Percentiles rank a stretch among this genome's conserved stretches.
Evolutionary conservation across 2,888 invertebrate genomes (phyloP).

Genomic region (Cyclophora albipunctata): DNA sequence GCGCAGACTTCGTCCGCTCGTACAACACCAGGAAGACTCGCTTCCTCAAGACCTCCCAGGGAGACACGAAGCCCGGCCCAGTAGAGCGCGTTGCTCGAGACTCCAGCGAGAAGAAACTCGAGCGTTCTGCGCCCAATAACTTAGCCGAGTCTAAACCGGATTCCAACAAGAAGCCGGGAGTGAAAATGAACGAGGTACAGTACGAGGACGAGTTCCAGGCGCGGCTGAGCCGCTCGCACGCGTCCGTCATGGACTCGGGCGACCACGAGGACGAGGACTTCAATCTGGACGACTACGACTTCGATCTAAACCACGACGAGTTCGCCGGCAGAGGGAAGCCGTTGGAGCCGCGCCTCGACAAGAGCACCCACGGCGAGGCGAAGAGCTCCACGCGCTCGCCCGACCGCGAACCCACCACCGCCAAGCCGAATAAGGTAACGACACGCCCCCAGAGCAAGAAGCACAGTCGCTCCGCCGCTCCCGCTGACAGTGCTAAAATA

Average conservation of each 20-base stretch:
- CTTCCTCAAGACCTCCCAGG: slow-evolving; percentile 10
- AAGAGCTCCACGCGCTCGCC: too few species aligned
- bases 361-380: not conserved
- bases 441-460: too few species aligned
- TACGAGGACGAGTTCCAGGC: slow-evolving; percentile 50
- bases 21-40: slow-evolving; percentile 22
- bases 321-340: slow-evolving; percentile 48
- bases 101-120: slow-evolving; percentile 16
- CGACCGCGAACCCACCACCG: not conserved
- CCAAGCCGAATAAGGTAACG: too few species aligned
- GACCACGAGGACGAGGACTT: slow-evolving; percentile 65
- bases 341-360: slow-evolving; percentile 36
- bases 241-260: slow-evolving; percentile 33
- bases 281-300: slow-evolving; percentile 57
- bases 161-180: slow-evolving; percentile 50
- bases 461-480: too few species aligned
- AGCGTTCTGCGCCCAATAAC: too few species aligned
- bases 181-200: slow-evolving; percentile 47
- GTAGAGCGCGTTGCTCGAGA: slow-evolving; percentile 19
- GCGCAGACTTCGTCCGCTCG: slow-evolving; percentile 21
- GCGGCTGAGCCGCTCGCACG: slow-evolving; percentile 28
- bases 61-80: not conserved
- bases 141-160: too few species aligned
- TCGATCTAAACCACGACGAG: slow-evolving; percentile 60
- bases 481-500: slow-evolving; percentile 12